Base-by-base conservation (phyloP, 2,888 invertebrate genomes). In the Lampropteryx suffumata region DNA sequence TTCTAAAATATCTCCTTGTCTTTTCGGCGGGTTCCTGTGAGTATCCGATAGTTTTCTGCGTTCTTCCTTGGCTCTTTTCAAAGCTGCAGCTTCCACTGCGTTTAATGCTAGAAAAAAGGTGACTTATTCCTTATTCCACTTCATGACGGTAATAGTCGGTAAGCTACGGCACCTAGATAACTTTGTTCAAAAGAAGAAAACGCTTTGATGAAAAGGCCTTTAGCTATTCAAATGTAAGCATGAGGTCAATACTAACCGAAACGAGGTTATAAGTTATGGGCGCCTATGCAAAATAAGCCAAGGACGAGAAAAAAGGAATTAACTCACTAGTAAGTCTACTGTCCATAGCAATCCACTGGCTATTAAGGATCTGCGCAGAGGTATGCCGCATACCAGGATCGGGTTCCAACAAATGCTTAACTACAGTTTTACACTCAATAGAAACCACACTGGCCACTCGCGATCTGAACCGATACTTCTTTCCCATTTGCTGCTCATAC, bases 311-410 rank as follows among this genome's bases (percentile, higher is more conserved):
- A 4, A 3, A 17, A 17, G 17, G 3, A 17, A 17, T 17, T 26
- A 45, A 77, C 83, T 82, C 68, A 90, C 90, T 80, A 26, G 84
- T 87, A 33, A 94, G 86, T 61, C 93, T 85, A 51, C 92, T 91
- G 79, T 95, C 94, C 93, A 94, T 93, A 57, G 91, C 91, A 66
- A 94, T 86, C 94, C 94, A 95, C 27, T 93, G 92, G 6, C 92
- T 91, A 41, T 65, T 82, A 14, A 94, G 65, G 26, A 94, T 71
- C 63, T 94, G 92, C 1, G 91, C 86, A 13, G 94, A 79, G 44
- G 78, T 85, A 74, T 91, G 91, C 13, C 96, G 78, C 35, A 90
- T 64, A 2, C 89, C 84, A 0, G 92, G 86, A 59, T 95, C 93
- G 0, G 95, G 95, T 69, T 96, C 95, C 55, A 96, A 74, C 50